Evolutionary conservation across 2,113 vertebrate species (phyloP).

Genomic region (Psophia crepitans): DNA sequence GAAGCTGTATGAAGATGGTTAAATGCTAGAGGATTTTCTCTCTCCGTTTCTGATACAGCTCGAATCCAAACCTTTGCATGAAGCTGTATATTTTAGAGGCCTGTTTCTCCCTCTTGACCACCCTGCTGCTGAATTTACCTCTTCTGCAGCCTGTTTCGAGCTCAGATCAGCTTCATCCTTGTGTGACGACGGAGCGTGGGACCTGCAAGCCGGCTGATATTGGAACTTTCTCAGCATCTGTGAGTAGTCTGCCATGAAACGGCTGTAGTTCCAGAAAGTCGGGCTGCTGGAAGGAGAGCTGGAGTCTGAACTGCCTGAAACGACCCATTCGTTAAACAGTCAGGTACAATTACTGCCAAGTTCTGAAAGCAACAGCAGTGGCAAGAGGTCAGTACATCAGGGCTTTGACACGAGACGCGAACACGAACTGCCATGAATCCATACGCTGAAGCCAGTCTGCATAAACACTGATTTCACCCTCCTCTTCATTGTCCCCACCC

Average conservation of each 20-base stretch:
- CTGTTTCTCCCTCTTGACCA: background rate
- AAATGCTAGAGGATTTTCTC: background rate
- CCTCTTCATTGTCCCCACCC: background rate
- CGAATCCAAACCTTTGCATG: background rate
- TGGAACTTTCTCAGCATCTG: conserved; percentile 94
- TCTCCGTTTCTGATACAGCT: background rate
- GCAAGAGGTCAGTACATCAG: fast-evolving
- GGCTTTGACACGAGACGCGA: background rate
- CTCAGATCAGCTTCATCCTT: conserved; percentile 93
- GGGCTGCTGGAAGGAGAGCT: conserved; percentile 87
- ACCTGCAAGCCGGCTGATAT: conserved; percentile 92
- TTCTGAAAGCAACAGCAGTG: background rate
- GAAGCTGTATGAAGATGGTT: background rate
- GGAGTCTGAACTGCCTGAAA: conserved; percentile 88
- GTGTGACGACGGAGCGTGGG: conserved; percentile 90
- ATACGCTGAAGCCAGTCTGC: background rate
- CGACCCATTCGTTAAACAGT: background rate
- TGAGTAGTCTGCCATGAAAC: conserved; percentile 86
- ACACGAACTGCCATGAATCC: background rate
- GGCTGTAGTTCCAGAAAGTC: conserved; percentile 94
- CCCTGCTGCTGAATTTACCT: conserved; percentile 72
- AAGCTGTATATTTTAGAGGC: background rate
- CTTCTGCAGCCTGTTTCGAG: conserved; percentile 94
- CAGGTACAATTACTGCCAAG: fast-evolving
- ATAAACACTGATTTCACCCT: background rate